phyloP scores from a whole-genome alignment of 2,888 invertebrate species.

The Smittia sp. region DNA sequence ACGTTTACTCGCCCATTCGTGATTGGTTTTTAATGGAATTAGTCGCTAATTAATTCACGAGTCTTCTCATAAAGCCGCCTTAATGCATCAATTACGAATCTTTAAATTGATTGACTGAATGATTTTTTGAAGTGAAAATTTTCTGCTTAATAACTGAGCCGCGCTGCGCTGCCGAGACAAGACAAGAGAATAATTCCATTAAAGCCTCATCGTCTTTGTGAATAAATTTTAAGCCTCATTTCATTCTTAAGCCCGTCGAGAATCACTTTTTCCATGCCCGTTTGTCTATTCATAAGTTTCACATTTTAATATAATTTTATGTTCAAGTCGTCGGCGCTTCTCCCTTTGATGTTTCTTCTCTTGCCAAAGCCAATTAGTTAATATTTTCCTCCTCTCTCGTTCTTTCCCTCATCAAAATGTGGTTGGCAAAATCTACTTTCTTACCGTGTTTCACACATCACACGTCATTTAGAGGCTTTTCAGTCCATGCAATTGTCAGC shows the following conservation, averaged over 20 bases:
- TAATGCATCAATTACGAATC: constrained; percentile 25
- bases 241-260: constrained; percentile 8
- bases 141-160: background rate
- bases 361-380: constrained; percentile 20
- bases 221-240: constrained; percentile 2
- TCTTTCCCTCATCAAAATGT: constrained; percentile 11
- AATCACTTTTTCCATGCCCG: background rate
- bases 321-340: constrained; percentile 13
- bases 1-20: too few species aligned
- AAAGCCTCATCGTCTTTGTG: background rate
- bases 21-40: constrained; percentile 17
- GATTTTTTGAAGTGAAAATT: constrained; percentile 1
- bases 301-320: constrained; percentile 21
- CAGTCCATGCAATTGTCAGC: background rate
- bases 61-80: background rate
- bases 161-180: background rate
- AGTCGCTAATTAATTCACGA: constrained; percentile 23
- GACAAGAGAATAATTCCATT: constrained; percentile 17
- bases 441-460: background rate
- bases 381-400: background rate
- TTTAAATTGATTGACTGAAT: constrained; percentile 3
- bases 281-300: constrained; percentile 7
- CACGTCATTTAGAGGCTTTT: constrained; percentile 12
- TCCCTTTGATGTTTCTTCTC: constrained; percentile 26
- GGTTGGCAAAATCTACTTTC: constrained; percentile 5